phyloP scores from a whole-genome alignment of 2,113 vertebrate genomes.

The Caloenas nicobarica region DNA sequence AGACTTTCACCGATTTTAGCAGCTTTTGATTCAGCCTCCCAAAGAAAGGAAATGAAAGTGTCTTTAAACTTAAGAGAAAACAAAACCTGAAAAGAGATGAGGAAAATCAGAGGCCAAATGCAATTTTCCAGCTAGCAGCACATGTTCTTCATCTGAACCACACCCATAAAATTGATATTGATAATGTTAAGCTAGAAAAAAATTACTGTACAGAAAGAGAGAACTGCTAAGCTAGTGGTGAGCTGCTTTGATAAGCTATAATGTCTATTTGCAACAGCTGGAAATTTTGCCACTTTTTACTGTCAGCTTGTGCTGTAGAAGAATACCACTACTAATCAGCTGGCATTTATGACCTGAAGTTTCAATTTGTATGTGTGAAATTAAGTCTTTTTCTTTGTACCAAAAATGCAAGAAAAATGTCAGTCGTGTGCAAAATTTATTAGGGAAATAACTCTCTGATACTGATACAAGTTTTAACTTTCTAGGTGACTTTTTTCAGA shows the following conservation, averaged over 20 bases:
- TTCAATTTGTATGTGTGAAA: neutral
- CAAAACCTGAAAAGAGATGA: neutral
- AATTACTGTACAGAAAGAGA: neutral
- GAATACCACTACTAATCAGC: neutral
- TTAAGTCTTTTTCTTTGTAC: neutral
- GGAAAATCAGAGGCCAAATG: slow-evolving; percentile 35
- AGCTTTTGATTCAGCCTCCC: neutral
- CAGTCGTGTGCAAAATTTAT: neutral
- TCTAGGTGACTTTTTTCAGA: neutral
- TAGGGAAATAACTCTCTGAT: neutral
- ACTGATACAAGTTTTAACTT: neutral
- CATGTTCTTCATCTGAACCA: slow-evolving; percentile 7
- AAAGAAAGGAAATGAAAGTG: slow-evolving; percentile 30
- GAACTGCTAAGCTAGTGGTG: neutral
- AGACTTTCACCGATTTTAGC: neutral
- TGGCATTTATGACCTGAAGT: neutral
- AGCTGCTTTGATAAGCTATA: neutral
- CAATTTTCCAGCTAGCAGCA: slow-evolving; percentile 42
- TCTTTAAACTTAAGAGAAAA: slow-evolving; percentile 28
- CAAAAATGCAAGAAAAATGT: neutral
- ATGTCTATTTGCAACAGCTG: neutral
- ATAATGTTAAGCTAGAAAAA: neutral
- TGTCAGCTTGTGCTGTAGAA: neutral
- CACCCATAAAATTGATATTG: neutral
- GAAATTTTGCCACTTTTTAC: neutral